These are phyloP conservation scores for Aldrovandia affinis DNA, from an alignment of 2,797 vertebrate species.

Conservation along the genomic window DNA sequence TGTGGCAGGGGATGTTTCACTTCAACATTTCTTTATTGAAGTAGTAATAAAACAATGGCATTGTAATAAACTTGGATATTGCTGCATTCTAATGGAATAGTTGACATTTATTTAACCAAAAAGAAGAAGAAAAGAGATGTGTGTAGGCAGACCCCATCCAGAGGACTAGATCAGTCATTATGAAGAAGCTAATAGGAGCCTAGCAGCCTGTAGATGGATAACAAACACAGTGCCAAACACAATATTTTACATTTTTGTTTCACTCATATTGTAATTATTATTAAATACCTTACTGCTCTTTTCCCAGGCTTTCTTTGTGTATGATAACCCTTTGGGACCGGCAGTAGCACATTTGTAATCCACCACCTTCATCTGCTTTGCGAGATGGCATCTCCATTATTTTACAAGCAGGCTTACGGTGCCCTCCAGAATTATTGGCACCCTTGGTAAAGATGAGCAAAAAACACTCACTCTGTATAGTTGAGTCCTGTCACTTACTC, in stretches of 20 bases:
- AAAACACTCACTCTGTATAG: too few relatives aligned
- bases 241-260: neutral
- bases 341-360: neutral
- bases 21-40: neutral
- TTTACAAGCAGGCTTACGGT: neutral
- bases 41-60: neutral
- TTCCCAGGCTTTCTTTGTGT: neutral
- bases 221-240: neutral
- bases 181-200: neutral
- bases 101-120: conserved; percentile 1
- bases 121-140: neutral
- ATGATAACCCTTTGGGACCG: neutral
- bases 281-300: neutral
- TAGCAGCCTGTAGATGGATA: neutral
- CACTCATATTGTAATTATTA: neutral
- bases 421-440: too few relatives aligned
- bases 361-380: neutral
- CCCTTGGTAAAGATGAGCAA: too few relatives aligned
- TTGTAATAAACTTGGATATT: conserved; percentile 12
- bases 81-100: neutral
- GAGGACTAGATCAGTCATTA: neutral
- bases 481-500: neutral
- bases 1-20: neutral
- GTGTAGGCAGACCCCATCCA: neutral
- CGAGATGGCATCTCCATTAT: neutral